Evolutionary conservation across 2,797 vertebrate species (phyloP), one percentile per base, ranked within the genome.

Genomic region (Simalia tracyae): DNA sequence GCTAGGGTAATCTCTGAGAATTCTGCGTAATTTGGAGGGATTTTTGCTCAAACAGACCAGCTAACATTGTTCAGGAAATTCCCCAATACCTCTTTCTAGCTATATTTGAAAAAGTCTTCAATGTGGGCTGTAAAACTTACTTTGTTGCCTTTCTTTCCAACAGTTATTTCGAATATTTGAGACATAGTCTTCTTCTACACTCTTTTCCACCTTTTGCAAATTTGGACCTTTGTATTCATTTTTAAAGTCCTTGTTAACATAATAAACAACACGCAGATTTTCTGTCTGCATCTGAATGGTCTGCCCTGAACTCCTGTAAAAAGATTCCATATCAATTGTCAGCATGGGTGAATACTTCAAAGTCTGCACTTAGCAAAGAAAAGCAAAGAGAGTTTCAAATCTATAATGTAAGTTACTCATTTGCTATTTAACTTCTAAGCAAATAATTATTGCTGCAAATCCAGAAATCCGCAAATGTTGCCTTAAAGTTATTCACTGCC

Each of bases 141-240:
- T 99, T 92, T 99, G 99, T 96, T 99, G 99, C 92, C 98, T 98
- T 96, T 99, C 99, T 95, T 99, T 99, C 99, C 99, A 99, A 95
- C 99, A 99, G 96, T 98, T 99, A 98, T 99, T 99, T 96, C 99
- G 98, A 94, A 99, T 98, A 94, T 98, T 99, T 90, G 98, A 98
- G 92, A 99, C 98, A 59, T 99, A 99, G 96, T 99, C 99, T 60
- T 99, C 99, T 97, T 99, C 99, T 93, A 99, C 99, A 5, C 96
- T 98, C 97, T 99, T 99, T 97, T 99, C 99, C 76, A 99, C 97
- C 92, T 99, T 99, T 93, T 99, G 98, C 96, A 99, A 94, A 11
- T 98, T 98, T 0, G 97, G 97, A 95, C 98, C 98, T 96, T 98
- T 99, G 94, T 98, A 99, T 97, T 99, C 99, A 0, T 98, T 98